Percentiles rank a stretch among this genome's conserved stretches.
These are phyloP conservation scores for Epinephelus cyanopodus DNA, from an alignment of 2,113 vertebrate genomes.

Conservation along the genomic window DNA sequence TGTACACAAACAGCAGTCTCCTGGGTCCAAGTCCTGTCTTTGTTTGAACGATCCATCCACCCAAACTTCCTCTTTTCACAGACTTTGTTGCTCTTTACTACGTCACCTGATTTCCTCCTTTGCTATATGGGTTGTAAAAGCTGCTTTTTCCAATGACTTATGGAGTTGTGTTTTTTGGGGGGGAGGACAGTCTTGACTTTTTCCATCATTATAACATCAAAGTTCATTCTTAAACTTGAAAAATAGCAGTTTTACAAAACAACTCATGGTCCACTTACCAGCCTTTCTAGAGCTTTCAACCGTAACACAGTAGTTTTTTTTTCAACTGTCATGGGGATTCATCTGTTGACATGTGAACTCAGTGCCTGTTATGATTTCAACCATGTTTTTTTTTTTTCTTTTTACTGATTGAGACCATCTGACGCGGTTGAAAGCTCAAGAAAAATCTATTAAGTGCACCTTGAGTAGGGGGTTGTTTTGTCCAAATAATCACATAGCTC, in stretches of 20 bases:
- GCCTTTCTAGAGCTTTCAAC: neutral
- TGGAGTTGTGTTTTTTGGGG: no score
- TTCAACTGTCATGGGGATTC: neutral
- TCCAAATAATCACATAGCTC: neutral
- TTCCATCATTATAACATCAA: neutral
- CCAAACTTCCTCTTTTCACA: no score
- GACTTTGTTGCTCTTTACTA: no score
- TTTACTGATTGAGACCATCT: slow-evolving; percentile 7
- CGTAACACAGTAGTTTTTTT: neutral
- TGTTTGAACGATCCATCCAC: no score
- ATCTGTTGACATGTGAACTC: slow-evolving; percentile 12
- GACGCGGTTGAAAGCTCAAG: neutral
- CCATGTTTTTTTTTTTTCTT: no score
- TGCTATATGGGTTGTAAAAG: no score
- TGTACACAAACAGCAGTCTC: no score
- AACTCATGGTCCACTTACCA: neutral
- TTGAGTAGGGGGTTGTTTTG: slow-evolving; percentile 4
- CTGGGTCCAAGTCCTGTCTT: no score
- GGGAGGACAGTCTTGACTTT: no score
- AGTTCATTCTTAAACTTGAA: neutral
- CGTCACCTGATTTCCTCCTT: no score
- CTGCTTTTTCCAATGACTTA: no score
- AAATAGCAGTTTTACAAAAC: neutral
- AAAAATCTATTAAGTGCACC: neutral
- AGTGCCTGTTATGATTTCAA: neutral